Percentiles rank a stretch among this genome's conserved stretches.
These are phyloP conservation scores for Rhea pennata DNA, from an alignment of 2,113 vertebrate genomes.

Conservation along the genomic window DNA sequence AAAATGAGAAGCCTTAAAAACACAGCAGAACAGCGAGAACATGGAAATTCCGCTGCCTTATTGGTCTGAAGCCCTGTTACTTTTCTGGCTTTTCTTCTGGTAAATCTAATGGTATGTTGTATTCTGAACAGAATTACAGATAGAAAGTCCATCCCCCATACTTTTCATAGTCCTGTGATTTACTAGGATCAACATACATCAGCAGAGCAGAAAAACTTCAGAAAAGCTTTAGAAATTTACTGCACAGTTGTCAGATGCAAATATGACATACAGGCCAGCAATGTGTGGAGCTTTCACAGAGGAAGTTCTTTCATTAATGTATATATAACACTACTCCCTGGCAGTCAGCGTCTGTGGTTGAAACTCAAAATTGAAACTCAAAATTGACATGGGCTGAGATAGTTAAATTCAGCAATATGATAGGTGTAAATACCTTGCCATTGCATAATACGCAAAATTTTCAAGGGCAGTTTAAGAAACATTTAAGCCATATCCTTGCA, in stretches of 20 bases:
- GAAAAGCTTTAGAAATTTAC: background rate
- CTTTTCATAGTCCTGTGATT: background rate
- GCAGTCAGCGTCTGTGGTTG: background rate
- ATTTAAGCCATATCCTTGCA: background rate
- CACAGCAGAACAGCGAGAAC: background rate
- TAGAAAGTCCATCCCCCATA: background rate
- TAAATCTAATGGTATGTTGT: background rate
- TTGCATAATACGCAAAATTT: background rate
- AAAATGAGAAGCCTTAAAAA: background rate
- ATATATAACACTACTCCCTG: background rate
- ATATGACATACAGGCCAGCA: background rate
- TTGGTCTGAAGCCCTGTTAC: background rate
- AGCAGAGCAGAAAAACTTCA: background rate
- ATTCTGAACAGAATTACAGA: background rate
- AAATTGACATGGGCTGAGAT: background rate
- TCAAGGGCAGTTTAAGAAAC: background rate
- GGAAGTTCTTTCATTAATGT: background rate
- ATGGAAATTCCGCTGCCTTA: background rate
- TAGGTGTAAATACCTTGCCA: background rate
- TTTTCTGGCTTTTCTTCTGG: background rate
- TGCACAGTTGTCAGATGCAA: background rate
- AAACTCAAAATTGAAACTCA: background rate
- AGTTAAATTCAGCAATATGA: background rate
- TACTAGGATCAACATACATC: background rate
- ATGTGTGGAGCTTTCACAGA: accelerated